A percentile compares a stretch with the other conserved stretches of the same genome.
phyloP scores from a whole-genome alignment of 1,140 invertebrate genomes.

The Lepidurus arcticus region DNA sequence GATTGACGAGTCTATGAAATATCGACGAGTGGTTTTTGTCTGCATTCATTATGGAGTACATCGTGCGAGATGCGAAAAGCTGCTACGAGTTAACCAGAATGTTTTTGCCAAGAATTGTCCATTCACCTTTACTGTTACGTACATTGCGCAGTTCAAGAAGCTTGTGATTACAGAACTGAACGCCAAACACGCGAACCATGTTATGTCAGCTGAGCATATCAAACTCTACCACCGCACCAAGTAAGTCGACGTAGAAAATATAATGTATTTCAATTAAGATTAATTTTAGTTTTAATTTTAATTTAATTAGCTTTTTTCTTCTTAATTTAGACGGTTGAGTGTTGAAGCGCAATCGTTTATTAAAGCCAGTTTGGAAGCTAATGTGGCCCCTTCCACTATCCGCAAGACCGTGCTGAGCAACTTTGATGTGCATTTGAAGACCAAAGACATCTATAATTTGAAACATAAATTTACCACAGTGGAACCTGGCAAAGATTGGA shows the following conservation, averaged over 20 bases:
- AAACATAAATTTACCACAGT: not conserved
- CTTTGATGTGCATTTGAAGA: not conserved
- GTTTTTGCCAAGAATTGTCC: constrained; percentile 8
- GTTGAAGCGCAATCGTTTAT: not conserved
- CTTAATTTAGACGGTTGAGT: not conserved
- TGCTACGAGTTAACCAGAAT: not conserved
- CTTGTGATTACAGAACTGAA: not conserved
- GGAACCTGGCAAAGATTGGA: constrained; percentile 7
- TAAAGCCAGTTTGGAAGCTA: not conserved
- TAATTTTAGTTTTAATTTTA: not conserved
- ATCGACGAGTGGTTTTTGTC: not conserved
- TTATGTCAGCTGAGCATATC: not conserved
- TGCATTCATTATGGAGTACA: not conserved
- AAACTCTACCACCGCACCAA: constrained; percentile 13
- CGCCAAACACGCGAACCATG: not conserved
- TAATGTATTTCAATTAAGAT: not conserved
- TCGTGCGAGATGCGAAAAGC: not conserved
- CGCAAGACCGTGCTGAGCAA: not conserved
- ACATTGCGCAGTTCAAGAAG: constrained; percentile 6
- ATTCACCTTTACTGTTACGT: not conserved
- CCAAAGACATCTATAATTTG: constrained; percentile 1
- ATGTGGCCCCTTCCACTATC: not conserved
- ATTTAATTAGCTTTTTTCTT: not conserved
- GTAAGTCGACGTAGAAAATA: not conserved
- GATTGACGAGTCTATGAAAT: not conserved